These are phyloP conservation scores for Lasaia peninsularis DNA, from an alignment of 1,140 invertebrate species.

Conservation along the genomic window DNA sequence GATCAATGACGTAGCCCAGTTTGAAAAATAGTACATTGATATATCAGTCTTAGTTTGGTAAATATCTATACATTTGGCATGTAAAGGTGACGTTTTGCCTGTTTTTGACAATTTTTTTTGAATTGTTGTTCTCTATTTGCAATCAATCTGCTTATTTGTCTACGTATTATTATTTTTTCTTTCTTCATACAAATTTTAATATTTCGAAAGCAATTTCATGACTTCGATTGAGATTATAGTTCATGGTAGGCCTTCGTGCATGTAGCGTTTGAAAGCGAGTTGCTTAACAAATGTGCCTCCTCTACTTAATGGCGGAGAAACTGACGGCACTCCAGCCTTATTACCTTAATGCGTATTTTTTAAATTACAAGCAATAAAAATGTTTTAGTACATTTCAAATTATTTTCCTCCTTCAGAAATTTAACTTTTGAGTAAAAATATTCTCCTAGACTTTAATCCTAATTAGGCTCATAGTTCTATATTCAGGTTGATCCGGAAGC, in stretches of 20 bases:
- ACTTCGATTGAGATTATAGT: not conserved
- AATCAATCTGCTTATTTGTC: no score
- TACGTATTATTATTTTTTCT: not conserved
- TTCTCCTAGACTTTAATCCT: no score
- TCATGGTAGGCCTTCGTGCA: not conserved
- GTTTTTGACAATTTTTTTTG: no score
- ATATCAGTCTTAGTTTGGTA: no score
- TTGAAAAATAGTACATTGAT: no score
- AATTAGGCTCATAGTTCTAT: no score
- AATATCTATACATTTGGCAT: no score
- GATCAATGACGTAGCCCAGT: no score
- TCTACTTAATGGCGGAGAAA: conserved; percentile 4
- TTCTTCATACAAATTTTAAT: not conserved
- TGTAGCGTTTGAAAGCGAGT: not conserved
- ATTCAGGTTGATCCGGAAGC: no score
- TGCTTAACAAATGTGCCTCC: conserved; percentile 1
- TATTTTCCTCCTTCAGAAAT: not conserved
- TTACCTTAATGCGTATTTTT: conserved; percentile 3
- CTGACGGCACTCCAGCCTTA: conserved; percentile 4
- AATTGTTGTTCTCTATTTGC: no score
- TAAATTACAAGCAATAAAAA: not conserved
- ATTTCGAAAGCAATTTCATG: not conserved
- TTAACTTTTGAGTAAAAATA: no score
- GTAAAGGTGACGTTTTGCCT: no score
- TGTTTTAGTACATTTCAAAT: not conserved